Base-by-base conservation (phyloP, 2,888 invertebrate genomes). In the Drosophila conformis region DNA sequence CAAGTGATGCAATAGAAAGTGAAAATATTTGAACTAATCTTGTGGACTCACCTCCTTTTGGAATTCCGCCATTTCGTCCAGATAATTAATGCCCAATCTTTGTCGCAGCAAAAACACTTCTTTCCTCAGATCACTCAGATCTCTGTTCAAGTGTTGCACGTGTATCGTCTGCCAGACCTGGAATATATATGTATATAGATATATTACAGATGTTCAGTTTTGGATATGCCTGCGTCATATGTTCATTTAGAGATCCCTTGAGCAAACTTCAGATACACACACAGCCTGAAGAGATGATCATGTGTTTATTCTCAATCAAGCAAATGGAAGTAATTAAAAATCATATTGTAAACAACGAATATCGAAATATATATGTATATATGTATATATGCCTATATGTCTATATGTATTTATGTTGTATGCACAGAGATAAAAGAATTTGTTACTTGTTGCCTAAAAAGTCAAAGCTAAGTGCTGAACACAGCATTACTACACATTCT, bases 91-190 rank as follows among this genome's bases (percentile, higher is more conserved):
- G 67, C 92, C 93, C 80, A 93, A 71, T 29, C 91, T 90, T 64
- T 90, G 84, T 58, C 91, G 91, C 80, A 93, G 89, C 57, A 73
- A 90, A 18, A 89, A 91, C 53, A 93, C 82, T 40, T 92, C 83
- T 35, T 80, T 81, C 38, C 88, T 87, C 54, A 93, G 76, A 15
- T 76, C 71, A 29, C 82, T 78, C n/a, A 93, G 80, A 74, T 93
- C 92, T 52, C 75, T 84, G 69, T 92, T 89, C 59, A 93, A 74
- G 61, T 89, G 83, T 18, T 84, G 75, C 42, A 92, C 80, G 29
- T 91, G 91, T 70, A 84, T 74, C n/a, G 90, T 81, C 68, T 92
- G 91, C 91, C 91, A 93, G 73, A 93, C 89, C 93, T 93, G 76
- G 54, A 18, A 33, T 11, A 66, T 13, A 21, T 6, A 31, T 15